Conservation (phyloP, 2,113 vertebrate species). For the Gambusia holbrooki region DNA sequence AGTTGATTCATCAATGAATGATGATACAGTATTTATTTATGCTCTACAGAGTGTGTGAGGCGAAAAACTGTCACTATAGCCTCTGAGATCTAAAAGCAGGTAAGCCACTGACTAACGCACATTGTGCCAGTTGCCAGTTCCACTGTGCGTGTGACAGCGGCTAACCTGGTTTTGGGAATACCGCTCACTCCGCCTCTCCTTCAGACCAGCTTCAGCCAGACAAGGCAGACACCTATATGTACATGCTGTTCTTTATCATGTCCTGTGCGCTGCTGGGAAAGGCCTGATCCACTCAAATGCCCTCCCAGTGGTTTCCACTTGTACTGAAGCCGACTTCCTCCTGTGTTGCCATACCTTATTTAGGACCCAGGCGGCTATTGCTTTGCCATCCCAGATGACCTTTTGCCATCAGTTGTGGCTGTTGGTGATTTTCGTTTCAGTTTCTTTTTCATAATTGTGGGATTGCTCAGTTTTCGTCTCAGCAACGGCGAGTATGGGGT, state of each 20-base stretch:
- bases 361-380: slow-evolving; percentile 28
- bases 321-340: slow-evolving; percentile 55
- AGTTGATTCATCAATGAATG: background rate
- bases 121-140: slow-evolving; percentile 90
- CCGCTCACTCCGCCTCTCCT: slow-evolving; percentile 46
- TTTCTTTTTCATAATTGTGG: slow-evolving; percentile 36
- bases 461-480: background rate
- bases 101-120: slow-evolving; percentile 99
- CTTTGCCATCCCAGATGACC: slow-evolving; percentile 12
- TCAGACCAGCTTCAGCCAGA: slow-evolving; percentile 40
- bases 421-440: slow-evolving; percentile 44
- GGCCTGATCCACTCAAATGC: slow-evolving; percentile 29
- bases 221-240: slow-evolving; percentile 24
- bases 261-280: slow-evolving; percentile 31
- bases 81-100: slow-evolving; percentile 88
- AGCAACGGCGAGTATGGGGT: slow-evolving; percentile 6
- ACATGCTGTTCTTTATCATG: slow-evolving; percentile 25
- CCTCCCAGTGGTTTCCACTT: slow-evolving; percentile 37
- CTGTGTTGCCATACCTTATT: slow-evolving; percentile 40
- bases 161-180: slow-evolving; percentile 97
- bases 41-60: slow-evolving; percentile 40
- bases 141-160: slow-evolving; percentile 99
- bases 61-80: background rate
- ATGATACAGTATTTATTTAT: slow-evolving; percentile 17
- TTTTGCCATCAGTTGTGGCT: slow-evolving; percentile 14